Evolutionary conservation across 2,113 vertebrate species (phyloP).

Genomic region (Zingel zingel): DNA sequence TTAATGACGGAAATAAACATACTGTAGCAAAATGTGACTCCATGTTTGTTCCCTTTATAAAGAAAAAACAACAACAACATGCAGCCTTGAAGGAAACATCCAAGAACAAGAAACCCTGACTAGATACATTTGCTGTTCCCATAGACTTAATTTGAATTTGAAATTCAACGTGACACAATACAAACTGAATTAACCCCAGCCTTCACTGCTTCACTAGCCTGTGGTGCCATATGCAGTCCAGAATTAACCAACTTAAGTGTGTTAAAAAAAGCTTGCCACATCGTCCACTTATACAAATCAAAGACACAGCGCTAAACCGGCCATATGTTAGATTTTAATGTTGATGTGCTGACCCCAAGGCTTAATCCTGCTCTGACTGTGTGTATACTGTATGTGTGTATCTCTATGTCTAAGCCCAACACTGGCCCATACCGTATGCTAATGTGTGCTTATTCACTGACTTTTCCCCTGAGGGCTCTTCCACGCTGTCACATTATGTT

Average conservation of each 20-base stretch:
- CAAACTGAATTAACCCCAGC: conserved; percentile 38
- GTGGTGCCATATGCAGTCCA: conserved; percentile 40
- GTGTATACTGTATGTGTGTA: conserved; percentile 25
- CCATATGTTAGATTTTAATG: conserved; percentile 53
- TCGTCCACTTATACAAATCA: conserved; percentile 33
- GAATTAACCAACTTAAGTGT: conserved; percentile 28
- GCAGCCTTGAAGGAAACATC: conserved; percentile 11
- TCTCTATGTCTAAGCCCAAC: conserved; percentile 7
- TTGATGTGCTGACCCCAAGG: conserved; percentile 44
- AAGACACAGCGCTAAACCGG: conserved; percentile 16
- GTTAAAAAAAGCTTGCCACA: conserved; percentile 28
- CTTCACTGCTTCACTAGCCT: conserved; percentile 12
- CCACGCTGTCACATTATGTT: conserved; percentile 65
- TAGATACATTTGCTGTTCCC: neutral
- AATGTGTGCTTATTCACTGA: conserved; percentile 43
- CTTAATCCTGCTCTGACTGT: conserved; percentile 34
- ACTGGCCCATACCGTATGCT: conserved; percentile 37
- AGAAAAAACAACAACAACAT: neutral
- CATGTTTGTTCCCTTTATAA: neutral
- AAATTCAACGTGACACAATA: conserved; percentile 16
- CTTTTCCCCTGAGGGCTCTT: conserved; percentile 42
- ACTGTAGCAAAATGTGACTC: neutral
- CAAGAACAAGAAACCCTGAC: neutral
- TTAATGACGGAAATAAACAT: neutral
- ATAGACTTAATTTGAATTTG: conserved; percentile 20